phyloP scores from a whole-genome alignment of 1,140 invertebrate species.

The Zeugodacus cucurbitae region DNA sequence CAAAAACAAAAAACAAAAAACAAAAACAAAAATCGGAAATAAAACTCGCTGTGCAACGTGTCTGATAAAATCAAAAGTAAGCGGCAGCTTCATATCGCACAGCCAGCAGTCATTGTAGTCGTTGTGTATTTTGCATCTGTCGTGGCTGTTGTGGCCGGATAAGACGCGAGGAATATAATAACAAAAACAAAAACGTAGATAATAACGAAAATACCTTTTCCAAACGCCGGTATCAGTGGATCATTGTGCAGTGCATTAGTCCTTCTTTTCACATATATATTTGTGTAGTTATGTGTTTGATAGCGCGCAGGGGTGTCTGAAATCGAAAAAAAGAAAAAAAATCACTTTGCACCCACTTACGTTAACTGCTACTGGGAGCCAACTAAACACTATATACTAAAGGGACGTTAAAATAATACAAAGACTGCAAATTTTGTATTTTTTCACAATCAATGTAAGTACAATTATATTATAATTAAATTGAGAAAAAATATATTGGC shows the following conservation, averaged over 20 bases:
- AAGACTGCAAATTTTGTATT: conserved; percentile 26
- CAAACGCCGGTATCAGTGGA: background rate
- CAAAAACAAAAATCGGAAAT: background rate
- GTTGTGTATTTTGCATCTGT: background rate
- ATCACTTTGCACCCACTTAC: background rate
- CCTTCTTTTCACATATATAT: background rate
- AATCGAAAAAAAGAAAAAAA: background rate
- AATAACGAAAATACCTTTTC: background rate
- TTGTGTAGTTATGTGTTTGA: background rate
- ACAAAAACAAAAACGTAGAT: background rate
- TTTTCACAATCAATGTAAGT: conserved; percentile 7
- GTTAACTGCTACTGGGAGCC: background rate
- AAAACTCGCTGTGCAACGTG: conserved; percentile 11
- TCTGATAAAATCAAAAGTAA: conserved; percentile 17
- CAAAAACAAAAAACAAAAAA: background rate
- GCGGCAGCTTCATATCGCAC: background rate
- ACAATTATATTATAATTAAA: background rate
- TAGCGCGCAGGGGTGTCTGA: background rate
- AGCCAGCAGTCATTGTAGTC: background rate
- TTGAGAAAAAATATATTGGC: too few species aligned
- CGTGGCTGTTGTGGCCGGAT: background rate
- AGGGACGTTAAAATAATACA: background rate
- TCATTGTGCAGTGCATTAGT: conserved; percentile 18
- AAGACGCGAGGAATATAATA: background rate
- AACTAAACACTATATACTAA: background rate